These are phyloP conservation scores for Drepana arcuata DNA, from an alignment of 1,140 invertebrate genomes.

Conservation along the genomic window DNA sequence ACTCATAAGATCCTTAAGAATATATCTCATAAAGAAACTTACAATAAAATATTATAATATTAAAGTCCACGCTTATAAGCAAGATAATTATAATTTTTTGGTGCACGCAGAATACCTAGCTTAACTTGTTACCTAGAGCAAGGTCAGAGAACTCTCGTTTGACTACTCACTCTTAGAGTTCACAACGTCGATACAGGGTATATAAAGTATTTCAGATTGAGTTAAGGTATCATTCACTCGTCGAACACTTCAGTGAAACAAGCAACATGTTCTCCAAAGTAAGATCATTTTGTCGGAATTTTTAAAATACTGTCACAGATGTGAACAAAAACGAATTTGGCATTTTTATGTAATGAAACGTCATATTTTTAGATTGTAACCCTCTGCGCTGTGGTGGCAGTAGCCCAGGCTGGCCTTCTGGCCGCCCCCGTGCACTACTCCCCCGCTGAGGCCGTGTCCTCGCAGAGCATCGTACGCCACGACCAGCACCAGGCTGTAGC, in stretches of 20 bases:
- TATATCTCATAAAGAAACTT: too few species aligned
- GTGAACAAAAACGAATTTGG: too few species aligned
- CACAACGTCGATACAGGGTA: too few species aligned
- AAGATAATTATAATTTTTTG: too few species aligned
- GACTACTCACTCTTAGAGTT: too few species aligned
- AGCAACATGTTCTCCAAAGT: slow-evolving; percentile 28
- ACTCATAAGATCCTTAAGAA: too few species aligned
- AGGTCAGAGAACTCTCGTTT: slow-evolving; percentile 18
- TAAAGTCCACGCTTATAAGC: too few species aligned
- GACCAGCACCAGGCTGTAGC: slow-evolving; percentile 31
- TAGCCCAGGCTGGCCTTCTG: slow-evolving; percentile 33
- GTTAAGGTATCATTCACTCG: slow-evolving; percentile 7
- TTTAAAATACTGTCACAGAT: neutral
- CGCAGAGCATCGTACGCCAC: slow-evolving; percentile 40
- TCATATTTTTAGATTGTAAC: slow-evolving; percentile 26
- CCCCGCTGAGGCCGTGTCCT: slow-evolving; percentile 30
- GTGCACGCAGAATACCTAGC: neutral
- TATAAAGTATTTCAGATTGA: slow-evolving; percentile 1
- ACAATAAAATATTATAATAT: too few species aligned
- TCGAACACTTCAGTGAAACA: slow-evolving; percentile 7
- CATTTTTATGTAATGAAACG: too few species aligned
- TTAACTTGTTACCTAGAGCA: slow-evolving; percentile 13
- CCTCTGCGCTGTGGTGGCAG: slow-evolving; percentile 30
- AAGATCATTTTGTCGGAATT: slow-evolving; percentile 4
- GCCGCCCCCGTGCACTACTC: slow-evolving; percentile 26